Evolutionary conservation across 2,888 invertebrate genomes (phyloP), one percentile per base, ranked within the genome.

Genomic region (Salticus scenicus): DNA sequence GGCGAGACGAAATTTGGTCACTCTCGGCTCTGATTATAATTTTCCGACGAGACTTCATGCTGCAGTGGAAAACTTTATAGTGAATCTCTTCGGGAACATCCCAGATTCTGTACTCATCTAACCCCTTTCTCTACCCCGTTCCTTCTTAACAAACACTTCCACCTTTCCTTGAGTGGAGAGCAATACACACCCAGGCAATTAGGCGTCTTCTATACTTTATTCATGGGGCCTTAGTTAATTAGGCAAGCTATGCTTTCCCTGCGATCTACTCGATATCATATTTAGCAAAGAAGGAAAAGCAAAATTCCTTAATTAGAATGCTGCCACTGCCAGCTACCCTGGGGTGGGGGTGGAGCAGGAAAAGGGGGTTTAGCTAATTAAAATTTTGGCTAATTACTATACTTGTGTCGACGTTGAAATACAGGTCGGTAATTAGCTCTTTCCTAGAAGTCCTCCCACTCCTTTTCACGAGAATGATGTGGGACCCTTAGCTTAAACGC

Each of bases 381-480:
- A 83, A 83, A 83, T 66, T 83, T 77, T 41, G 72, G 77, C 83
- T 83, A 83, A 83, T 83, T 83, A 83, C 83, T 83, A 77, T 83
- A 83, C 83, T 83, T 83, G 83, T 83, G 83, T 83, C 77, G 83
- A 83, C 83, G 83, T 37, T 77, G 83, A 69, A 83, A 83, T 83
- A 83, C 83, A 83, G 83, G 83, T 77, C 66, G 67, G 83, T 83
- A 83, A 83, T 83, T 83, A 83, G 72, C 76, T 77, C 83, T 83
- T 72, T 83, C 73, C 83, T 77, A 33, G 57, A n/a, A 37, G 41
- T n/a, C 12, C 67, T 42, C 27, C 67, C 27, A 51, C 76, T 47
- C 51, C 37, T 51, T 51, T 37, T 69, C 27, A 42, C 51, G 24
- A 2, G 57, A 24, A 57, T 57, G 57, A 57, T 57, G 57, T 12